Evolutionary conservation across 1,140 invertebrate genomes (phyloP), one percentile per base, ranked within the genome.

Genomic region (Drosophila azteca): DNA sequence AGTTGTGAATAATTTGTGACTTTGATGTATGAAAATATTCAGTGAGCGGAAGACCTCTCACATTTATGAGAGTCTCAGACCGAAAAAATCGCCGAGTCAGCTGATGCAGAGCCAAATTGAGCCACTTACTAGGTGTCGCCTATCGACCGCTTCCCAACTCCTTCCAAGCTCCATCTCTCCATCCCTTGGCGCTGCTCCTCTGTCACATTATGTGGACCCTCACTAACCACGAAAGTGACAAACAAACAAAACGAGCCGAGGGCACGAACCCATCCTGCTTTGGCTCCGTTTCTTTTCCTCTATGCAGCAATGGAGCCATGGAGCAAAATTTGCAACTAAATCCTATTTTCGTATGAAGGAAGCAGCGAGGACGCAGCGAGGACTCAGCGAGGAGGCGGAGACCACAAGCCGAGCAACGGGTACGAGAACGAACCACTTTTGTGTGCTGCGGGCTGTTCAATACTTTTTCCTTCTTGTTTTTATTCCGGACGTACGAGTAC

Each of bases 181-280:
- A 9, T 48, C 35, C 35, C 26, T 45, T 57, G 79, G 51, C 26
- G 52, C 57, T 72, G 65, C 55, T 67, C 44, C 60, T 60, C 57
- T 77, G 77, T 77, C 81, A 85, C 81, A 84, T 81, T 81, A 85
- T 84, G 81, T 85, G 68, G 77, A 84, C 81, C 74, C 77, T 84
- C 81, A 80, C 60, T 77, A 81, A 70, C 81, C 81, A 84, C 81
- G 61, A 68, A 85, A 84, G 81, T 84, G 81, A 81, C 81, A 84
- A 84, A 81, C 73, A 84, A 85, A 84, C 77, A 84, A 74, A 74
- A 77, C 73, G 77, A 81, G 64, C 51, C 54, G 48, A 65, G 63
- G 48, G 58, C 63, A 48, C 49, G 11, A 43, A 39, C 53, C 65
- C 46, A 44, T 31, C 29, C 29, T 48, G 5, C 22, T 26, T 8